Evolutionary conservation across 2,888 invertebrate species (phyloP).

Genomic region (Acanthoscelides obtectus): DNA sequence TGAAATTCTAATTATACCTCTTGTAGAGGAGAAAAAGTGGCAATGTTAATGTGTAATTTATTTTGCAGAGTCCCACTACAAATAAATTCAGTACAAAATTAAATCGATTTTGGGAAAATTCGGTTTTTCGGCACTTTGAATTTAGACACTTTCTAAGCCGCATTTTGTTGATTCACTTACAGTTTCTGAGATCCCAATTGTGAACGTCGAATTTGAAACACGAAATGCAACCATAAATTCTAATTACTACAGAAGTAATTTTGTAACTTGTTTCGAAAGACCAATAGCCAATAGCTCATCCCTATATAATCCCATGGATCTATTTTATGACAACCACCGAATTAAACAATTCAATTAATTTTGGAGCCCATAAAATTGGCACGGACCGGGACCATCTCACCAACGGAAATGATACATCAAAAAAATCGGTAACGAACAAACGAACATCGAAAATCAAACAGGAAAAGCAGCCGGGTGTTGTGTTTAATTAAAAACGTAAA

Average conservation of each 20-base stretch:
- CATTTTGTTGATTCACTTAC: no score
- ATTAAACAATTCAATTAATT: background rate
- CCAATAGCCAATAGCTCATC: background rate
- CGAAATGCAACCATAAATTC: background rate
- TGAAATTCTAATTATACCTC: no score
- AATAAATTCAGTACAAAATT: no score
- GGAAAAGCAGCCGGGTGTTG: conserved; percentile 18
- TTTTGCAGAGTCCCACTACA: no score
- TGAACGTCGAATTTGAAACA: no score
- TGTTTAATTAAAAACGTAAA: conserved; percentile 16
- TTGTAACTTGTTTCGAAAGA: background rate
- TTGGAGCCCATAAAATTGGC: background rate
- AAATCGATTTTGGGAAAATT: no score
- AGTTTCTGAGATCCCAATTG: no score
- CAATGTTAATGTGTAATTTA: no score
- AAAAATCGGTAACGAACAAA: conserved; percentile 31
- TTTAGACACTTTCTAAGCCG: no score
- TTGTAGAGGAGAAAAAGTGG: no score
- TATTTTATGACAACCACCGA: background rate
- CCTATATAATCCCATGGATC: background rate
- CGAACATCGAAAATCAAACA: conserved; percentile 30
- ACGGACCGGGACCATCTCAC: background rate
- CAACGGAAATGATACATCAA: conserved; percentile 29
- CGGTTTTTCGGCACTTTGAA: no score
- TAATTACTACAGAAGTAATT: background rate